A percentile compares a stretch with the other conserved stretches of the same genome.
These are phyloP conservation scores for Rhyacichthys aspro DNA, from an alignment of 2,797 vertebrate genomes.

Conservation along the genomic window DNA sequence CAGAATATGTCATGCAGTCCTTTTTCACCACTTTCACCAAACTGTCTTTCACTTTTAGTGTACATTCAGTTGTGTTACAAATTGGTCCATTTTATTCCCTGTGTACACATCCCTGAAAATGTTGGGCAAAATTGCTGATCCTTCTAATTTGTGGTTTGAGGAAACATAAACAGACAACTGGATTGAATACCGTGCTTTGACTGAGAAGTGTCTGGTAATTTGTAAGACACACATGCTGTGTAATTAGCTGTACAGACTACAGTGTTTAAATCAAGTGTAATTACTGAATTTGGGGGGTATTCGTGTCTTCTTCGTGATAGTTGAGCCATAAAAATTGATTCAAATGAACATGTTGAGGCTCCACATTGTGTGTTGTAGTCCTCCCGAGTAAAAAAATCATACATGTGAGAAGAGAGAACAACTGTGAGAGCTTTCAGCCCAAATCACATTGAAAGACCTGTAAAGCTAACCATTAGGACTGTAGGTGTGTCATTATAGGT, in stretches of 20 bases:
- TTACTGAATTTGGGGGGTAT: not conserved
- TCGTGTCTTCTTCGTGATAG: too few species aligned
- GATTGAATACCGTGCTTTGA: not conserved
- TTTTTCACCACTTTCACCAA: too few species aligned
- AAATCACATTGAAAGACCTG: constrained; percentile 35
- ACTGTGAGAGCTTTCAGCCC: constrained; percentile 7
- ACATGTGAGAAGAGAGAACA: not conserved
- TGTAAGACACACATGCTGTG: constrained; percentile 2
- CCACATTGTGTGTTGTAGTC: too few species aligned
- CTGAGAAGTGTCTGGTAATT: not conserved
- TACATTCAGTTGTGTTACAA: too few species aligned
- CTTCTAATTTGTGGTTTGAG: not conserved
- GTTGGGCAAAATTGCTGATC: not conserved
- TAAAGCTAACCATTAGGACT: not conserved
- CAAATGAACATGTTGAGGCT: not conserved
- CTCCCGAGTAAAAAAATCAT: too few species aligned
- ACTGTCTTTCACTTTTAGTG: too few species aligned
- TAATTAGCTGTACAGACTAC: constrained; percentile 3
- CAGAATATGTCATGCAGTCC: too few species aligned
- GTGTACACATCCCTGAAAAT: too few species aligned
- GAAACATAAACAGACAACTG: not conserved
- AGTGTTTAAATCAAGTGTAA: constrained; percentile 1
- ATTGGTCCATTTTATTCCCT: too few species aligned
- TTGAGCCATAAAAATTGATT: constrained; percentile 1
- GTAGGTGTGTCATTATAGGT: too few species aligned